Evolutionary conservation across 2,797 vertebrate genomes (phyloP).

Genomic region (Galagoides demidoff): DNA sequence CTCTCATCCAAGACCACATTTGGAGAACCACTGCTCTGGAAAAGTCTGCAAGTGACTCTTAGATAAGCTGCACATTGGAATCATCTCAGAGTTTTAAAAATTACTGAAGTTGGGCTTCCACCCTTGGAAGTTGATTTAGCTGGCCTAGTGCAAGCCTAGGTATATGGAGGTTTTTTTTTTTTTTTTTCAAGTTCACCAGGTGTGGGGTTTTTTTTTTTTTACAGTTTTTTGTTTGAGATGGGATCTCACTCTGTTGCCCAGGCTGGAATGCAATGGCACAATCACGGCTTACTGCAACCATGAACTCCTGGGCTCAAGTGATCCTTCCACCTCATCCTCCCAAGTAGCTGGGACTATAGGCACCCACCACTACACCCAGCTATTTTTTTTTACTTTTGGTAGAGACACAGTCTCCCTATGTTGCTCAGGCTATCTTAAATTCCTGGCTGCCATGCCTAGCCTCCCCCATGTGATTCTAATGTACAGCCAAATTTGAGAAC

Average conservation of each 20-base stretch:
- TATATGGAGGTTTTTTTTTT: background rate
- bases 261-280: background rate
- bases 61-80: background rate
- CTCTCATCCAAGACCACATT: background rate
- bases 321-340: too few species aligned
- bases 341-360: too few species aligned
- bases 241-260: background rate
- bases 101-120: background rate
- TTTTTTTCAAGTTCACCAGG: background rate
- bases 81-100: background rate
- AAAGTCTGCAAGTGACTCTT: background rate
- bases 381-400: background rate
- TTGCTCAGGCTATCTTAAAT: too few species aligned
- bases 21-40: background rate
- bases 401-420: too few species aligned
- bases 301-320: background rate
- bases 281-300: background rate
- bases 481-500: background rate
- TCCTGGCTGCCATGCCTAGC: too few species aligned
- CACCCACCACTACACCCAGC: too few species aligned
- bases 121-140: background rate
- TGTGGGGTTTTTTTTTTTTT: background rate
- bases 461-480: background rate
- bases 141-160: background rate
- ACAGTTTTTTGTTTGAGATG: too few species aligned